Conservation (phyloP, 2,113 vertebrate species). For the Pantherophis guttatus region DNA sequence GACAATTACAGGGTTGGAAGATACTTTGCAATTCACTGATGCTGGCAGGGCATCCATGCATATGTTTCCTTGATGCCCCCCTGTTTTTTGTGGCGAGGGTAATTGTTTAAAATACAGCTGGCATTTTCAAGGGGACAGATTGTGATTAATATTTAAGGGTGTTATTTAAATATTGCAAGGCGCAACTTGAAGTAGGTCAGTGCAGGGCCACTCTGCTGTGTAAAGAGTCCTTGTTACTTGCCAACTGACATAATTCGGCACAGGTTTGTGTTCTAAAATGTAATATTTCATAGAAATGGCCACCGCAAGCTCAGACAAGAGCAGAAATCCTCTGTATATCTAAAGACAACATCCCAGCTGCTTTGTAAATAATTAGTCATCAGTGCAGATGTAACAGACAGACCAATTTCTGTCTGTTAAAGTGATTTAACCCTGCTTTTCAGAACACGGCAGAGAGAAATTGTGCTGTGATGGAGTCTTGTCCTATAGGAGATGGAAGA, state of each 20-base stretch:
- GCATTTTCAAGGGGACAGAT: constrained; percentile 36
- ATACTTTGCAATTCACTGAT: constrained; percentile 29
- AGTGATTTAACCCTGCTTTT: neutral
- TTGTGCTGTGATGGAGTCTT: neutral
- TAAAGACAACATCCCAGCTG: neutral
- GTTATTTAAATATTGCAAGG: constrained; percentile 42
- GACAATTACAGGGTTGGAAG: neutral
- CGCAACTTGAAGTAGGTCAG: constrained; percentile 8
- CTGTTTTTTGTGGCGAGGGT: neutral
- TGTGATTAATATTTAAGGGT: constrained; percentile 51
- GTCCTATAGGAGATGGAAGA: neutral
- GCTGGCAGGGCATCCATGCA: neutral
- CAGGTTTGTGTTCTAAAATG: neutral
- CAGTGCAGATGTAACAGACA: neutral
- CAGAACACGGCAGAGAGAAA: neutral
- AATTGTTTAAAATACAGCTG: neutral
- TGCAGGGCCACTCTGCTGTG: neutral
- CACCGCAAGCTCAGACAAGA: neutral
- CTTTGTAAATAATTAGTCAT: neutral
- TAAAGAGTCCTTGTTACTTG: neutral
- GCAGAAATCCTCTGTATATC: neutral
- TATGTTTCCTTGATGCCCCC: neutral
- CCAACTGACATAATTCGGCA: neutral
- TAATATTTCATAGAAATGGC: neutral
- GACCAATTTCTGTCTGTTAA: neutral